phyloP scores from a whole-genome alignment of 2,113 vertebrate species.

The Saccopteryx leptura region DNA sequence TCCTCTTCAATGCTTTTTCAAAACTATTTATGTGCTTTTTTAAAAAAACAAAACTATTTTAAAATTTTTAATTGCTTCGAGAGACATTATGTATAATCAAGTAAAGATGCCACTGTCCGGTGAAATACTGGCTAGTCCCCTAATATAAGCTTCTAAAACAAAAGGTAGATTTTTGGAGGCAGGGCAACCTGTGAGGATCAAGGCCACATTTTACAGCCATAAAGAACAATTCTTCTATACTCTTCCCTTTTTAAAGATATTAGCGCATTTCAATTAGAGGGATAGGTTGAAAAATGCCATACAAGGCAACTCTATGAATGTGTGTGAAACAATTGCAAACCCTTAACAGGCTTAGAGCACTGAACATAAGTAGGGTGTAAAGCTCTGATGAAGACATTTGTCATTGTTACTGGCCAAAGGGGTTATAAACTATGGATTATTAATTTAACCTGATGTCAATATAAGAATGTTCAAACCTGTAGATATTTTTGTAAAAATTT shows the following conservation, averaged over 20 bases:
- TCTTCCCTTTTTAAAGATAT: background rate
- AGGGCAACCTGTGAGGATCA: background rate
- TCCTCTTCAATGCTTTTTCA: conserved; percentile 80
- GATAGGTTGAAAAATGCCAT: background rate
- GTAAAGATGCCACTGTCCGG: background rate
- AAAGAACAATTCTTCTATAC: background rate
- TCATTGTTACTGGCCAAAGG: background rate
- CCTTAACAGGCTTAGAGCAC: background rate
- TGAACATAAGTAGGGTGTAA: background rate
- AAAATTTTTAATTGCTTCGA: conserved; percentile 40
- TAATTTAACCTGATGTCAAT: background rate
- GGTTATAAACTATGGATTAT: background rate
- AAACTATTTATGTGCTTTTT: conserved; percentile 82
- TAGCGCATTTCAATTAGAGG: background rate
- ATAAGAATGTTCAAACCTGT: background rate
- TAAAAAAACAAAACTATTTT: conserved; percentile 16
- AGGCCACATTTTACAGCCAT: background rate
- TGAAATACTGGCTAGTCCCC: background rate
- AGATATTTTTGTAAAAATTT: background rate
- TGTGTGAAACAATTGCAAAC: background rate
- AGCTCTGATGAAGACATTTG: background rate
- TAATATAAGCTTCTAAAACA: background rate
- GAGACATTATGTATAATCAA: background rate
- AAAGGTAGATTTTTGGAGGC: background rate
- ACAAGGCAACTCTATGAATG: background rate